Evolutionary conservation across 2,888 invertebrate genomes (phyloP).

Genomic region (Perizoma flavofasciatum): DNA sequence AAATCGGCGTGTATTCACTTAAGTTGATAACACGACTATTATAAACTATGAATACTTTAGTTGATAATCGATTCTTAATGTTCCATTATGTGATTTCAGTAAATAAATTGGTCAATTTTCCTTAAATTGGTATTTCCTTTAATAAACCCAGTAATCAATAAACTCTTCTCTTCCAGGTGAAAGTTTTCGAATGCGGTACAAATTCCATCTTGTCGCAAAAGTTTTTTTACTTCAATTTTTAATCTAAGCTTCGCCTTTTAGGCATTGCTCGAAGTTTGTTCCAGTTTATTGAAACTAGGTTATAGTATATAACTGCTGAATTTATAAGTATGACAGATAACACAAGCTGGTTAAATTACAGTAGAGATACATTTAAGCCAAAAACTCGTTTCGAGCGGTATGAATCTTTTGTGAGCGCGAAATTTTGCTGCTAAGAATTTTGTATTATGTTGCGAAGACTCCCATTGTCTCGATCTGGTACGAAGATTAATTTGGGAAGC

Average conservation of each 20-base stretch:
- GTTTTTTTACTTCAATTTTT: constrained; percentile 21
- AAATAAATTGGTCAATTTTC: too few species aligned
- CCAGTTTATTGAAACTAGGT: constrained; percentile 14
- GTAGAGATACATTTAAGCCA: constrained; percentile 35
- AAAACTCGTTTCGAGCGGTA: constrained; percentile 49
- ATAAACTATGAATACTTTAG: too few species aligned
- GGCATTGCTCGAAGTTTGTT: constrained; percentile 20
- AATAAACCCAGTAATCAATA: background rate
- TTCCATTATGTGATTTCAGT: too few species aligned
- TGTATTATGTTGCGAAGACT: constrained; percentile 69
- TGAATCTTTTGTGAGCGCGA: constrained; percentile 58
- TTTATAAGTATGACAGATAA: constrained; percentile 19
- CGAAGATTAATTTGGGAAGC: constrained; percentile 75
- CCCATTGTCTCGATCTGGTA: constrained; percentile 71
- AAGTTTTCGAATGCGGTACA: background rate
- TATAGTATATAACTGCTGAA: background rate
- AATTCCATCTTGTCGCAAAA: constrained; percentile 3
- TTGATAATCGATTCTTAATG: too few species aligned
- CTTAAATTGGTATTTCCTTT: background rate
- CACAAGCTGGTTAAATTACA: constrained; percentile 24
- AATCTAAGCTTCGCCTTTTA: constrained; percentile 26
- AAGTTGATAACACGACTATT: too few species aligned
- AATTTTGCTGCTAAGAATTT: constrained; percentile 61
- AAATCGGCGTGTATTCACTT: too few species aligned
- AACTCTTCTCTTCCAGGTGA: background rate